A percentile compares a stretch with the other conserved stretches of the same genome.
Evolutionary conservation across 2,797 vertebrate species (phyloP).

Genomic region (Apogon talboti): DNA sequence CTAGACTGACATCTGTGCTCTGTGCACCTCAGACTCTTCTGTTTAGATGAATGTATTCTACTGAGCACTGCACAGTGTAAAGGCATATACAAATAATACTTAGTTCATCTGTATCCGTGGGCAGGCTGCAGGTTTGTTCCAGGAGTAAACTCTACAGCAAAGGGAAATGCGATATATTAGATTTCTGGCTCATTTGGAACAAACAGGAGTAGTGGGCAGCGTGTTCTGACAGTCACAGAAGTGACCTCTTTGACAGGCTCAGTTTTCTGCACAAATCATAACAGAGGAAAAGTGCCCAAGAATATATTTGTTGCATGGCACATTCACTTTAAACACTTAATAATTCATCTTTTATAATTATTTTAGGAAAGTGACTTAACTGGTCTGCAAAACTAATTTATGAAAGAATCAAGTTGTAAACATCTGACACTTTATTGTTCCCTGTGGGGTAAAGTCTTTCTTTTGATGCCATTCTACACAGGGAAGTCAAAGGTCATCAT

Average conservation of each 20-base stretch:
- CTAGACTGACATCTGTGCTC: too few species aligned
- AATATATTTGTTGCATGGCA: not conserved
- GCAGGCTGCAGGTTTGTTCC: not conserved
- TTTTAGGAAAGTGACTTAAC: constrained; percentile 1
- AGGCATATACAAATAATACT: too few species aligned
- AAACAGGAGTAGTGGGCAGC: constrained; percentile 6
- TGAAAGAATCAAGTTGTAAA: constrained; percentile 7
- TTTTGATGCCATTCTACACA: not conserved
- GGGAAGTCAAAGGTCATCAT: constrained; percentile 22
- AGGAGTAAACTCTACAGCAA: not conserved
- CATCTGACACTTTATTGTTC: constrained; percentile 14
- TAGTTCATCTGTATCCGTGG: too few species aligned
- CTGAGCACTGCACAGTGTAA: too few species aligned
- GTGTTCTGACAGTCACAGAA: not conserved
- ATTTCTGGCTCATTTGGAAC: not conserved
- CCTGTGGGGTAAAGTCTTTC: constrained; percentile 9
- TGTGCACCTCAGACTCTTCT: too few species aligned
- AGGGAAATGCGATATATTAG: not conserved
- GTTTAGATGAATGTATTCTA: too few species aligned
- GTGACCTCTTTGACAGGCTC: too few species aligned
- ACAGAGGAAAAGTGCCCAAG: too few species aligned
- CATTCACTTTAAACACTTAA: not conserved
- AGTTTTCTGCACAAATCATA: too few species aligned
- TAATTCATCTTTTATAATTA: not conserved
- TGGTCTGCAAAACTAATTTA: constrained; percentile 12